These are phyloP conservation scores for Empis livida DNA, from an alignment of 2,888 invertebrate genomes.

Conservation along the genomic window DNA sequence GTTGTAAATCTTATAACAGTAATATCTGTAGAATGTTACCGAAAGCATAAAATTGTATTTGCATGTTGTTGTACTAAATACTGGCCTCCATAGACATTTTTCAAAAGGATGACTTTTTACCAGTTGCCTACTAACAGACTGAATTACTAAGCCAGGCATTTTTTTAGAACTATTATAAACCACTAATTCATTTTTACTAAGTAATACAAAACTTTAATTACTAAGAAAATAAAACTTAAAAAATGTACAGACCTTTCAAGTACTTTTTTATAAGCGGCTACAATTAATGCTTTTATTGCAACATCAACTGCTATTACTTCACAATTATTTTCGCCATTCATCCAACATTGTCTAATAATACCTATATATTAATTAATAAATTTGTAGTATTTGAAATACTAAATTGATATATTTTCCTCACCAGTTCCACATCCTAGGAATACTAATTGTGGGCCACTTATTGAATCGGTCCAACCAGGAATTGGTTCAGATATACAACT, in stretches of 20 bases:
- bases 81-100: too few species aligned
- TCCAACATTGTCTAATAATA: conserved; percentile 54
- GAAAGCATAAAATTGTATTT: too few species aligned
- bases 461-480: conserved; percentile 21
- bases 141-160: too few species aligned
- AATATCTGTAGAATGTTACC: too few species aligned
- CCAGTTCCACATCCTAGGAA: conserved; percentile 60
- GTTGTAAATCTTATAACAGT: too few species aligned
- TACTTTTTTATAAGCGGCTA: conserved; percentile 55
- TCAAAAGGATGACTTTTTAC: too few species aligned
- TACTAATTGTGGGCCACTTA: conserved; percentile 69
- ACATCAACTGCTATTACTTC: conserved; percentile 78
- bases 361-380: conserved; percentile 38
- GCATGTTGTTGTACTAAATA: too few species aligned
- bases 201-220: not conserved
- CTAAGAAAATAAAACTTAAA: not conserved
- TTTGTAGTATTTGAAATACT: too few species aligned
- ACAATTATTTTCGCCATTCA: conserved; percentile 43
- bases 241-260: conserved; percentile 17
- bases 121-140: too few species aligned
- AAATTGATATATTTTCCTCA: conserved; percentile 11
- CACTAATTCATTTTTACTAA: not conserved
- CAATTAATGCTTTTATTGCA: conserved; percentile 57
- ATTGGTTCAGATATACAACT: not conserved
- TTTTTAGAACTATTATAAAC: not conserved